phyloP scores from a whole-genome alignment of 2,113 vertebrate species.

The Pelmatolapia mariae region DNA sequence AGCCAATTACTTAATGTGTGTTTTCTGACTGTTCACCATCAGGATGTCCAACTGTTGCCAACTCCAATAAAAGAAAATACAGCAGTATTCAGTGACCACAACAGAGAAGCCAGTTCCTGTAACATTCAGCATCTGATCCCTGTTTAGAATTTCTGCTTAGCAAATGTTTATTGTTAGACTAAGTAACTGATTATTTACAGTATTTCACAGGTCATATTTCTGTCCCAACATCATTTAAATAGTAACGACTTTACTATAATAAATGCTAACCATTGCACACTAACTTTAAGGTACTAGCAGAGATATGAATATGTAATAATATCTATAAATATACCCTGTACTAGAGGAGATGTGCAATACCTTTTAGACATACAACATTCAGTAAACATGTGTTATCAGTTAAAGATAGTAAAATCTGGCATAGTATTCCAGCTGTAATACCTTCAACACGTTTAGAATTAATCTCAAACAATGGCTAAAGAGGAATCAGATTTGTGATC shows the following conservation, averaged over 20 bases:
- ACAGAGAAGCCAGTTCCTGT: background rate
- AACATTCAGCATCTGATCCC: background rate
- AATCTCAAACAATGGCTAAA: too few species aligned
- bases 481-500: too few species aligned
- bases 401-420: too few species aligned
- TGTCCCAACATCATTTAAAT: background rate
- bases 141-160: background rate
- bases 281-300: background rate
- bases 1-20: background rate
- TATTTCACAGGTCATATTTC: background rate
- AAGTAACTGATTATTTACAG: background rate
- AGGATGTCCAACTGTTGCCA: background rate
- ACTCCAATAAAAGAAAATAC: background rate
- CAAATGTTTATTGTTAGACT: background rate
- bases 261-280: too few species aligned
- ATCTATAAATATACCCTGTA: too few species aligned
- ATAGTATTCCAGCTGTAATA: too few species aligned
- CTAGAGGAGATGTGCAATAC: too few species aligned
- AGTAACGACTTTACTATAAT: background rate
- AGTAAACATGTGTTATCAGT: too few species aligned
- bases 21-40: rapidly evolving
- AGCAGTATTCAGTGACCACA: background rate
- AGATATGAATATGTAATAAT: too few species aligned
- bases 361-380: too few species aligned
- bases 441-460: too few species aligned